Evolutionary conservation across 2,888 invertebrate species (phyloP).

Genomic region (Volucella inflata): DNA sequence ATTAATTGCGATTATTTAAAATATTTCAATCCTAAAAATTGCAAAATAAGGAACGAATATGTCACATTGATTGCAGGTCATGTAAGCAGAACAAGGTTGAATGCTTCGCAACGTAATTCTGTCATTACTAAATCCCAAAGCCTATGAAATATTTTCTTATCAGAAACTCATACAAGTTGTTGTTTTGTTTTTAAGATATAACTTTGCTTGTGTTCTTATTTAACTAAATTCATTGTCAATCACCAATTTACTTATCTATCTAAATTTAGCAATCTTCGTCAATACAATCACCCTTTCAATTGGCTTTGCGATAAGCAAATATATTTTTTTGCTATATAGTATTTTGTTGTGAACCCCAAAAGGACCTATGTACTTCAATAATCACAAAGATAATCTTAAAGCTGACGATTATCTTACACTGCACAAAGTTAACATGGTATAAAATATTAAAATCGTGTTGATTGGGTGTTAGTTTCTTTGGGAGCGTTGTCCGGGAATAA

Average conservation of each 20-base stretch:
- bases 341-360: not conserved
- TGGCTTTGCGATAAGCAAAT: not conserved
- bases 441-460: conserved; percentile 22
- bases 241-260: conserved; percentile 10
- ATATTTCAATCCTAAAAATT: too few species aligned
- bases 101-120: too few species aligned
- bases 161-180: not conserved
- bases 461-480: conserved; percentile 21
- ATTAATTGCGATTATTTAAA: too few species aligned
- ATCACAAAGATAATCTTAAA: conserved; percentile 45
- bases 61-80: too few species aligned
- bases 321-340: not conserved
- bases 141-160: not conserved
- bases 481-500: not conserved
- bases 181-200: not conserved
- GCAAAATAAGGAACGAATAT: too few species aligned
- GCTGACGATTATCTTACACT: conserved; percentile 1
- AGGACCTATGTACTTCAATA: conserved; percentile 3
- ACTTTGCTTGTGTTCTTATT: conserved; percentile 1
- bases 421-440: conserved; percentile 18
- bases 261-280: not conserved
- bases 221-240: not conserved
- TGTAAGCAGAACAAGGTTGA: too few species aligned
- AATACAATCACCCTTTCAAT: conserved; percentile 4
- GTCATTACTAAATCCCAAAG: too few species aligned